Evolutionary conservation across 2,797 vertebrate genomes (phyloP).

Genomic region (Salmo trutta): DNA sequence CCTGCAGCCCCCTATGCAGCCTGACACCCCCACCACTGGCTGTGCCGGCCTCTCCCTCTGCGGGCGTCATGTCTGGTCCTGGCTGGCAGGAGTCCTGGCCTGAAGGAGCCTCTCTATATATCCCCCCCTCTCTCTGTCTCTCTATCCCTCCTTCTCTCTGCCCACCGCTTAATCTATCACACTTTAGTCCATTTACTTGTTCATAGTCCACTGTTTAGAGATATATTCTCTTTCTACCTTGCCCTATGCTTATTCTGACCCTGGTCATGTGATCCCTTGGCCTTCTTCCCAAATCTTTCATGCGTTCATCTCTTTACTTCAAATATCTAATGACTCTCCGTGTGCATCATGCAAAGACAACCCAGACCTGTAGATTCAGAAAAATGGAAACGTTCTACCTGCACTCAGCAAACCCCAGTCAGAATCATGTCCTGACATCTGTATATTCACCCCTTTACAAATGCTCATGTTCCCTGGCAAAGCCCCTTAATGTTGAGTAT

Average conservation of each 20-base stretch:
- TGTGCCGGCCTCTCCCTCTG: conserved; percentile 69
- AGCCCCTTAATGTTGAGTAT: neutral
- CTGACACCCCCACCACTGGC: conserved; percentile 56
- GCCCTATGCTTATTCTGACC: conserved; percentile 2
- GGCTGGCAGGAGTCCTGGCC: conserved; percentile 78
- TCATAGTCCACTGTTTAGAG: conserved; percentile 7
- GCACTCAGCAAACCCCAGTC: neutral
- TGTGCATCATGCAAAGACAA: no score
- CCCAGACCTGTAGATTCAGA: no score
- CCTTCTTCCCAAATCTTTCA: conserved; percentile 12
- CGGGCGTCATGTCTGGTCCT: conserved; percentile 79
- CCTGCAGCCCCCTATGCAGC: conserved; percentile 54
- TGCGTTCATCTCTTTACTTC: conserved; percentile 17
- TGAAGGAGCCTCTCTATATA: conserved; percentile 66
- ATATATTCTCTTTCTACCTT: neutral
- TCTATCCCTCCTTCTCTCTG: neutral
- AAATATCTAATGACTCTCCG: no score
- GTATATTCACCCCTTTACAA: neutral
- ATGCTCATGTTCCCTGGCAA: conserved; percentile 1
- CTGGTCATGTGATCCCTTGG: conserved; percentile 1
- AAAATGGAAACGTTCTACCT: neutral
- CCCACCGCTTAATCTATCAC: neutral
- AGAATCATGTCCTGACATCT: neutral
- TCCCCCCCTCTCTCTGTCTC: neutral
- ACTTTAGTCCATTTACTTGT: conserved; percentile 6